Evolutionary conservation across 2,888 invertebrate genomes (phyloP).

Genomic region (Sisyra nigra): DNA sequence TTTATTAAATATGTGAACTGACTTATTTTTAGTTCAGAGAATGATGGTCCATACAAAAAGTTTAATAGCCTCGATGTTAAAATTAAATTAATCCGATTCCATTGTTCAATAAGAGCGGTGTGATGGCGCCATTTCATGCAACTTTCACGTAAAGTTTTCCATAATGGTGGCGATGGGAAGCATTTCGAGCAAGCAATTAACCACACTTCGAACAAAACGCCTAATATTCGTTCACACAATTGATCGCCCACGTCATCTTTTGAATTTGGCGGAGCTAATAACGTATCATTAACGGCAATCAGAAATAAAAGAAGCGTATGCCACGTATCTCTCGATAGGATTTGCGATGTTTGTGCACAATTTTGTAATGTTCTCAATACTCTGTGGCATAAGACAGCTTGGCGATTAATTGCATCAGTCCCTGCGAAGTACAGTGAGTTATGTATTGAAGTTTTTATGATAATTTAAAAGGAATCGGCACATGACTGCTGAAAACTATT

Average conservation of each 20-base stretch:
- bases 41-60: constrained; percentile 78
- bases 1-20: constrained; percentile 20
- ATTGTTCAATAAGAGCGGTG: constrained; percentile 81
- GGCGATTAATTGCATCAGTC: constrained; percentile 78
- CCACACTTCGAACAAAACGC: constrained; percentile 82
- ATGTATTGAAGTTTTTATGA: too few species aligned
- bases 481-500: too few species aligned
- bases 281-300: constrained; percentile 77
- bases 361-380: constrained; percentile 74
- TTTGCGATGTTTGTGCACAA: constrained; percentile 56
- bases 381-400: constrained; percentile 85
- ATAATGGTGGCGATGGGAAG: constrained; percentile 88
- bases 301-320: constrained; percentile 74
- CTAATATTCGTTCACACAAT: constrained; percentile 82
- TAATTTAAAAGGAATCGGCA: too few species aligned
- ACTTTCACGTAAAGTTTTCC: constrained; percentile 88
- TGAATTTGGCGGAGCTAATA: constrained; percentile 73
- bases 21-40: constrained; percentile 69
- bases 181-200: constrained; percentile 57
- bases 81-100: constrained; percentile 85
- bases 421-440: too few species aligned
- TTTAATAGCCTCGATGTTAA: constrained; percentile 69
- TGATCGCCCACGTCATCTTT: constrained; percentile 75
- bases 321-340: constrained; percentile 79
- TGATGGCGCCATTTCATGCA: constrained; percentile 91